Conservation (phyloP, 1,140 invertebrate species). For the Lepidotrigona ventralis region DNA sequence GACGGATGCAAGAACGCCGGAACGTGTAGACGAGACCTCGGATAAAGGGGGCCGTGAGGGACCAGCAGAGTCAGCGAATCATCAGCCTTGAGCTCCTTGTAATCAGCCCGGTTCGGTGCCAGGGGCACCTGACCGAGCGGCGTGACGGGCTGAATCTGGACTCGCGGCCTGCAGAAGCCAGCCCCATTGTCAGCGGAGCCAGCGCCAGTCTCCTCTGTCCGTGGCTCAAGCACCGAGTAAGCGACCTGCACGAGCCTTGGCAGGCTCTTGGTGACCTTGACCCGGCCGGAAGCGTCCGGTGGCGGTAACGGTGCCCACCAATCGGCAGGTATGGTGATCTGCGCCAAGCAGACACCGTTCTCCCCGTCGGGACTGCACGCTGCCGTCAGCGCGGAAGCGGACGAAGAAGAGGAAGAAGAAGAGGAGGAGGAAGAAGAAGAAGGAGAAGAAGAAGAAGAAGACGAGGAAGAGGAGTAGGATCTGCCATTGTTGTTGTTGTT, state of each 20-base stretch:
- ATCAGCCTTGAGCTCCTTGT: conserved; percentile 89
- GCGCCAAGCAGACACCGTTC: conserved; percentile 93
- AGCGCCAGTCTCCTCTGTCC: conserved; percentile 80
- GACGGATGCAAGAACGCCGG: conserved; percentile 89
- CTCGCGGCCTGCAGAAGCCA: conserved; percentile 85
- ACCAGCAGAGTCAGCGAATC: conserved; percentile 90
- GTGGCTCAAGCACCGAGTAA: conserved; percentile 91
- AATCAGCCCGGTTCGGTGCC: conserved; percentile 87
- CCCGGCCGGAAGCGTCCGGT: conserved; percentile 80
- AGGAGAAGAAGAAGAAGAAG: conserved; percentile 23
- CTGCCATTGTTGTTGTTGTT: conserved; percentile 39
- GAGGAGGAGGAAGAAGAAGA: conserved; percentile 69
- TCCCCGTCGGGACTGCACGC: conserved; percentile 93
- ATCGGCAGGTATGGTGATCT: conserved; percentile 88
- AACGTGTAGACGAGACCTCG: conserved; percentile 91
- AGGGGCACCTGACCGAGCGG: conserved; percentile 86
- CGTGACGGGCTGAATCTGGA: conserved; percentile 89
- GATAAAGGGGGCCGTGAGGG: conserved; percentile 92
- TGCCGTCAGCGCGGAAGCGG: conserved; percentile 83
- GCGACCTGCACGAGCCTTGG: conserved; percentile 88
- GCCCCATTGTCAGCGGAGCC: conserved; percentile 57
- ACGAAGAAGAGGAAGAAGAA: conserved; percentile 24
- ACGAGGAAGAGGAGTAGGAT: conserved; percentile 49
- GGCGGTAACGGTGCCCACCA: conserved; percentile 92
- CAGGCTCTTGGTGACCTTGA: conserved; percentile 83